Evolutionary conservation across 2,888 invertebrate genomes (phyloP), one percentile per base, ranked within the genome.

Genomic region (Kryphioiulus occultus): DNA sequence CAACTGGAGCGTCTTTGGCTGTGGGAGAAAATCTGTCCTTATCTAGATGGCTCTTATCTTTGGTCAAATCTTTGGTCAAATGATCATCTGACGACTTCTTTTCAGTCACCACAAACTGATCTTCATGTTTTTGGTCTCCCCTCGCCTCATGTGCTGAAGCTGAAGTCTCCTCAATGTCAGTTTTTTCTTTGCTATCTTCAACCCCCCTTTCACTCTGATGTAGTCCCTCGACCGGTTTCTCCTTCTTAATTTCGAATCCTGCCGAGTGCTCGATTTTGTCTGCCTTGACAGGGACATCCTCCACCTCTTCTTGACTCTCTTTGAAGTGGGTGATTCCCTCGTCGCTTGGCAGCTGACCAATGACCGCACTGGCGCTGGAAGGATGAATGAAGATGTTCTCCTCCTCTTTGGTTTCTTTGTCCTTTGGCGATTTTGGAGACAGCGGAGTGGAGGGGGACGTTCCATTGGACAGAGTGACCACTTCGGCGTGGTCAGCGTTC

Each of bases 361-460:
- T 26, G 9, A 30, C 53, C 17, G n/a, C 68, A 68, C 68, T 30
- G 30, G 26, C 30, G 78, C 78, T 78, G 3, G 78, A 78, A 17
- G 78, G 78, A 32, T 78, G 78, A 15, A 78, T 78, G 30, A 78
- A 78, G 26, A 78, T 30, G 78, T 78, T 78, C 26, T 78, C 78
- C 1, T 17, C 78, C 78, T 78, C 85, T 85, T 85, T 85, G 44
- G 44, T 42, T 42, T 87, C 53, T 59, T 89, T 87, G 35, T 88
- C 89, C 84, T 82, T 86, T 39, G 89, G 89, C 35, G 88, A 88
- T 59, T 88, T 86, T 4, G 89, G 89, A 84, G 88, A 88, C 53
- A 86, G 83, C 22, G 89, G 89, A 86, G 87, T 89, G 22, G 89
- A 88, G 26, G 89, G 88, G n/a, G 89, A 89, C n/a, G 89, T 88